Conservation (phyloP, 2,888 invertebrate species). For the Diabrotica balteata region DNA sequence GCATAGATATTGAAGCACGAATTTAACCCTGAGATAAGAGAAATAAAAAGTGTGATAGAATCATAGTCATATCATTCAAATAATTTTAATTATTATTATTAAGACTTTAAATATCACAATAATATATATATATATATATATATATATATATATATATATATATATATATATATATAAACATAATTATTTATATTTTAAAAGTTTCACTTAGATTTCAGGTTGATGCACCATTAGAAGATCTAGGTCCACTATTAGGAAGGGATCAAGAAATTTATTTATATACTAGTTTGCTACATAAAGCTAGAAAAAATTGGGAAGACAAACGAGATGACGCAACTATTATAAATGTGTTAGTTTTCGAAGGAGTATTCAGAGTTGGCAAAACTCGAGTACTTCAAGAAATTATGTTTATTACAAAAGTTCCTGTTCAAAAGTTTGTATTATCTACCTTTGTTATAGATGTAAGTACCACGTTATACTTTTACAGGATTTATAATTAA, state of each 20-base stretch:
- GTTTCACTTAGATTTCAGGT: not conserved
- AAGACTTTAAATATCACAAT: too few species aligned
- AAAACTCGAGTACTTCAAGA: conserved; percentile 70
- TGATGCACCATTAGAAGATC: conserved; percentile 14
- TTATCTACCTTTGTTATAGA: conserved; percentile 54
- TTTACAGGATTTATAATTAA: too few species aligned
- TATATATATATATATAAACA: too few species aligned
- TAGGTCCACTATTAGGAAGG: conserved; percentile 62
- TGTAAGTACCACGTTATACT: conserved; percentile 44
- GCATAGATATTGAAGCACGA: too few species aligned
- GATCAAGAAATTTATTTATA: conserved; percentile 54
- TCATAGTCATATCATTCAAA: too few species aligned
- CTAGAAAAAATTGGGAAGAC: conserved; percentile 22
- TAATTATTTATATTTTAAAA: too few species aligned
- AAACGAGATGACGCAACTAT: conserved; percentile 11
- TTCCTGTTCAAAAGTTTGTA: conserved; percentile 55
- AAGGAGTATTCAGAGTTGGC: conserved; percentile 68
- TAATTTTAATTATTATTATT: too few species aligned
- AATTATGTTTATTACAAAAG: conserved; percentile 59
- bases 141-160: too few species aligned
- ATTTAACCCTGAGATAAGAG: too few species aligned
- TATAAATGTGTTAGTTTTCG: conserved; percentile 51
- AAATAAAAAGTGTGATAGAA: too few species aligned
- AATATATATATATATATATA: too few species aligned
- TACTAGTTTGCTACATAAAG: conserved; percentile 41